Percentiles rank a stretch among this genome's conserved stretches.
Evolutionary conservation across 2,888 invertebrate genomes (phyloP).

Genomic region (Pristionchus maxplancki): DNA sequence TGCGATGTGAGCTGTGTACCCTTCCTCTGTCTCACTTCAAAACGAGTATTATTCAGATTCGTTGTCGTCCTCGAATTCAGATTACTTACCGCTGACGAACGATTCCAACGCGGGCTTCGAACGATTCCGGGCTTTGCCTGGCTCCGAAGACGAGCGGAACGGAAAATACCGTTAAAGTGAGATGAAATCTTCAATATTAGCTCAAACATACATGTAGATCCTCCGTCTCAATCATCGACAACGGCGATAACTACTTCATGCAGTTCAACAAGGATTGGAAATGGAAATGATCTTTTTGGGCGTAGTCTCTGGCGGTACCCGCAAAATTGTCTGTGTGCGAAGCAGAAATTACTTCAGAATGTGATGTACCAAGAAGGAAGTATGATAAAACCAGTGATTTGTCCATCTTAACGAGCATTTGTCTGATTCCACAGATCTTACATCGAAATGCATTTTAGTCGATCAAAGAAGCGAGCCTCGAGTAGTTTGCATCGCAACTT

Average conservation of each 20-base stretch:
- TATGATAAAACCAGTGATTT: not conserved
- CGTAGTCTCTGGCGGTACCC: too few relatives aligned
- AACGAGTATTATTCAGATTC: not conserved
- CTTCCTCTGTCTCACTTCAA: not conserved
- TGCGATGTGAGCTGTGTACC: not conserved
- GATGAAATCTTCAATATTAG: not conserved
- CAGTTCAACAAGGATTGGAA: constrained; percentile 1
- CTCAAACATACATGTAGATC: not conserved
- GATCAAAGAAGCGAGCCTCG: too few relatives aligned
- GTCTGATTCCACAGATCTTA: too few relatives aligned
- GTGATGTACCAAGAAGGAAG: not conserved
- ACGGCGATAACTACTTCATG: not conserved
- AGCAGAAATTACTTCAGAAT: too few relatives aligned
- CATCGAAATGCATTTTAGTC: too few relatives aligned
- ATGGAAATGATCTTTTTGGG: not conserved
- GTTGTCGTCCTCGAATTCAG: not conserved
- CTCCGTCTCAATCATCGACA: not conserved
- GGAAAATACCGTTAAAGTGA: not conserved
- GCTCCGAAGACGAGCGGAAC: not conserved
- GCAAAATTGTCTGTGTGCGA: too few relatives aligned
- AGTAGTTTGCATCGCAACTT: not conserved
- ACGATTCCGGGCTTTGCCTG: not conserved
- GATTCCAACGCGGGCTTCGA: not conserved
- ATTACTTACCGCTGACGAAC: not conserved
- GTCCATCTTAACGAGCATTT: too few relatives aligned